phyloP scores from a whole-genome alignment of 2,888 invertebrate genomes.

The Stomorhina lunata region DNA sequence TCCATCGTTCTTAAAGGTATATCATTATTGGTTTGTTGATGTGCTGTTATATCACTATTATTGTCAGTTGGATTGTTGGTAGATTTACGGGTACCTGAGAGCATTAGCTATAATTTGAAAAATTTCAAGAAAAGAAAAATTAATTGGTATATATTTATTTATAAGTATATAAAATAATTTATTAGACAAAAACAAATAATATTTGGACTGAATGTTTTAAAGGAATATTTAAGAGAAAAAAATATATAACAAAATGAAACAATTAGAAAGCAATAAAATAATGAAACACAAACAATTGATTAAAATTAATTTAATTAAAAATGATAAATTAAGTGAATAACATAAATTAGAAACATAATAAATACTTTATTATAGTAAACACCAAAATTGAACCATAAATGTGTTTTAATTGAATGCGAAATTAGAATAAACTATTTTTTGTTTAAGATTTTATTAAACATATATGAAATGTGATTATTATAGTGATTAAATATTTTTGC shows the following conservation, averaged over 20 bases:
- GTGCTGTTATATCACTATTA: conserved; percentile 58
- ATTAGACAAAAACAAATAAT: conserved; percentile 17
- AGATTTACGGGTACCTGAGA: conserved; percentile 72
- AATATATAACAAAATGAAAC: conserved; percentile 12
- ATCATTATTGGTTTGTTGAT: conserved; percentile 65
- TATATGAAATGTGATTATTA: too few relatives aligned
- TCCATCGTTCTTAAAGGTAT: conserved; percentile 72
- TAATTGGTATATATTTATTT: background rate
- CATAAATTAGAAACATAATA: background rate
- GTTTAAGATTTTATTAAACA: too few relatives aligned
- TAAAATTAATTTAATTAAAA: background rate
- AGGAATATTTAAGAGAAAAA: background rate
- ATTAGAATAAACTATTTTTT: background rate
- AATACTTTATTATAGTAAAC: background rate
- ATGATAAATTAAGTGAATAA: background rate
- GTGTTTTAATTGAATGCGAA: background rate
- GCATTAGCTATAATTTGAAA: conserved; percentile 72
- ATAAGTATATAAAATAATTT: background rate
- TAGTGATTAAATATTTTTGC: too few relatives aligned
- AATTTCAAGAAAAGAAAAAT: background rate
- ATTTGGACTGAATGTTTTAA: conserved; percentile 17
- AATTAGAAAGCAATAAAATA: conserved; percentile 2
- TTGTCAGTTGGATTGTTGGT: conserved; percentile 48
- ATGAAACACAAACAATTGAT: conserved; percentile 35
- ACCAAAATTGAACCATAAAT: background rate